phyloP scores from a whole-genome alignment of 2,113 vertebrate genomes.

The Platanista minor region DNA sequence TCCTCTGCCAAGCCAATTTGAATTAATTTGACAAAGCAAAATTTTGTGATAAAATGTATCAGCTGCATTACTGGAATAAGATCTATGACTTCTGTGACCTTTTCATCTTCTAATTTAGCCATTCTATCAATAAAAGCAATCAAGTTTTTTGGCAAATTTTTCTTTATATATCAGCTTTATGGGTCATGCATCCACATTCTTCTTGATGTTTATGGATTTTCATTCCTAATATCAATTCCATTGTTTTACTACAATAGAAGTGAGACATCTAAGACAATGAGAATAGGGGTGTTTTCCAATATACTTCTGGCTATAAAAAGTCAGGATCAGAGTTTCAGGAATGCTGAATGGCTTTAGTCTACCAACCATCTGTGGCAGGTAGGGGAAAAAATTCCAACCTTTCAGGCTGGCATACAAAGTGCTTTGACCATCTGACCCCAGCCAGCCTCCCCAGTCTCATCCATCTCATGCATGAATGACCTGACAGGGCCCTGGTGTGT shows the following conservation, averaged over 20 bases:
- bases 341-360: neutral
- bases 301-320: neutral
- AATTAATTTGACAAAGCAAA: constrained; percentile 76
- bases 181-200: constrained; percentile 44
- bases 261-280: constrained; percentile 23
- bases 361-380: neutral
- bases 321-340: neutral
- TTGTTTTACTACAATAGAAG: constrained; percentile 52
- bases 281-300: neutral
- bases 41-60: constrained; percentile 71
- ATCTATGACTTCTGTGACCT: constrained; percentile 61
- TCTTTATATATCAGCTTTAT: constrained; percentile 75
- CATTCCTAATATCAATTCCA: constrained; percentile 29
- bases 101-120: constrained; percentile 70
- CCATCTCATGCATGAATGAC: neutral
- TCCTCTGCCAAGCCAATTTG: constrained; percentile 59
- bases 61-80: constrained; percentile 66
- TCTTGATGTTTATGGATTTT: constrained; percentile 72
- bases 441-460: neutral
- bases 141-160: constrained; percentile 66
- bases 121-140: constrained; percentile 76
- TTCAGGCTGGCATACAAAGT: neutral
- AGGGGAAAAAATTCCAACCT: neutral
- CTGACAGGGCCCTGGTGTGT: neutral
- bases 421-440: neutral